These are phyloP conservation scores for Eurytoma adleriae DNA, from an alignment of 2,888 invertebrate genomes.

Conservation along the genomic window DNA sequence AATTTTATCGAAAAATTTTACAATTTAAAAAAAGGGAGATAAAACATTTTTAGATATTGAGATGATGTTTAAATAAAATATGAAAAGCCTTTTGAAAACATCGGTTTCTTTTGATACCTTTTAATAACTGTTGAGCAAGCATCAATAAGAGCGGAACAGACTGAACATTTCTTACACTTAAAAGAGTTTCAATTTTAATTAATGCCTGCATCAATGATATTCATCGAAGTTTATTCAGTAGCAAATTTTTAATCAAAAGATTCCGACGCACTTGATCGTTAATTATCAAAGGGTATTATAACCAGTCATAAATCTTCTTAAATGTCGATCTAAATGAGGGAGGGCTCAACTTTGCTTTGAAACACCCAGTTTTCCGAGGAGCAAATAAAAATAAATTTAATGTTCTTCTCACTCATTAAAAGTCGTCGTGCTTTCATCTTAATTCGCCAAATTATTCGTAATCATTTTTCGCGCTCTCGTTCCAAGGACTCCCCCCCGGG, in stretches of 20 bases:
- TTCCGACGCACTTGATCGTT: slow-evolving; percentile 5
- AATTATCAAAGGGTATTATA: slow-evolving; percentile 27
- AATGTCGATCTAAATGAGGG: slow-evolving; percentile 50
- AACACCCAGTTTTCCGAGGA: neutral
- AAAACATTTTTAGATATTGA: too few relatives aligned
- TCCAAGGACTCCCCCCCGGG: neutral
- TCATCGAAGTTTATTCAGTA: slow-evolving; percentile 6
- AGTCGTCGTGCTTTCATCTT: slow-evolving; percentile 12
- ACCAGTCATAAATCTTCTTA: slow-evolving; percentile 45
- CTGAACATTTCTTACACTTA: neutral
- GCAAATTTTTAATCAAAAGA: slow-evolving; percentile 31
- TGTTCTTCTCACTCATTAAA: slow-evolving; percentile 34
- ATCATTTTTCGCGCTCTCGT: slow-evolving; percentile 42
- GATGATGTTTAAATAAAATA: too few relatives aligned
- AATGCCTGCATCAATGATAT: neutral
- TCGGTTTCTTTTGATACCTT: too few relatives aligned
- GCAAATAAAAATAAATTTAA: slow-evolving; percentile 29
- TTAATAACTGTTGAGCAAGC: too few relatives aligned
- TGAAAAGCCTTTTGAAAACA: too few relatives aligned
- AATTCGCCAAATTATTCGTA: slow-evolving; percentile 51
- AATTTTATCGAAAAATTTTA: too few relatives aligned
- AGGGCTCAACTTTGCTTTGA: neutral
- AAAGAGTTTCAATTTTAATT: neutral
- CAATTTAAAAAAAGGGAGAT: too few relatives aligned
- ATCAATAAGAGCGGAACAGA: too few relatives aligned